Evolutionary conservation across 1,140 invertebrate species (phyloP), one percentile per base, ranked within the genome.

Genomic region (Drosophila equinoxialis): DNA sequence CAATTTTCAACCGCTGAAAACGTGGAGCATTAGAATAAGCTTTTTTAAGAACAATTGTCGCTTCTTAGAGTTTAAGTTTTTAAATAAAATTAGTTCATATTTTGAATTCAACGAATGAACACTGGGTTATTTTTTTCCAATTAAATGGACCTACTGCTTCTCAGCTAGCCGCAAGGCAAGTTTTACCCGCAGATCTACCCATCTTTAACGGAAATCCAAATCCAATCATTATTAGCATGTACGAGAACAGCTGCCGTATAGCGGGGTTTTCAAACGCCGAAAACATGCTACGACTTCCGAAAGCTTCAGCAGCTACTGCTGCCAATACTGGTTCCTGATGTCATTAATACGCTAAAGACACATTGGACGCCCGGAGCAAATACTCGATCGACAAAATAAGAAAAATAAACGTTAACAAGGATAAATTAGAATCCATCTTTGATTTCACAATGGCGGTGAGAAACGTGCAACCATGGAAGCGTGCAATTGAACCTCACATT

Each of bases 201-300:
- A 42, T 13, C 1, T 65, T 57, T 3, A 57, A 39, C n/a, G 51
- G 37, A n/a, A n/a, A 39, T 26, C 20, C 64, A 2, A 54, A 66
- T 23, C 37, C 35, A 17, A 33, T 48, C 8, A 20, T 63, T 10
- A 42, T 48, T 20, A 63, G 42, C 7, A 45, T 30, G 41, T 63
- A 45, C 10, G 26, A 64, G 10, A 65, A 14, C 14, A 54, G 30
- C 14, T 33, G 4, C 35, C 7, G 13, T n/a, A n/a, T 48, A 30
- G 41, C 61, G n/a, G 41, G 23, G 10, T 48, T 45, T 17, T 63
- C 41, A 14, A 45, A 48, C 8, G 41, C 8, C 1, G 30, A 63
- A 48, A 45, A 63, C 20, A 63, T 51, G 41, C 61, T 48, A 14
- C 42, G 42, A n/a, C 61, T 48, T 11, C 61, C 51, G n/a, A 63